Evolutionary conservation across 2,888 invertebrate species (phyloP), one percentile per base, ranked within the genome.

Genomic region (Leucoma salicis): DNA sequence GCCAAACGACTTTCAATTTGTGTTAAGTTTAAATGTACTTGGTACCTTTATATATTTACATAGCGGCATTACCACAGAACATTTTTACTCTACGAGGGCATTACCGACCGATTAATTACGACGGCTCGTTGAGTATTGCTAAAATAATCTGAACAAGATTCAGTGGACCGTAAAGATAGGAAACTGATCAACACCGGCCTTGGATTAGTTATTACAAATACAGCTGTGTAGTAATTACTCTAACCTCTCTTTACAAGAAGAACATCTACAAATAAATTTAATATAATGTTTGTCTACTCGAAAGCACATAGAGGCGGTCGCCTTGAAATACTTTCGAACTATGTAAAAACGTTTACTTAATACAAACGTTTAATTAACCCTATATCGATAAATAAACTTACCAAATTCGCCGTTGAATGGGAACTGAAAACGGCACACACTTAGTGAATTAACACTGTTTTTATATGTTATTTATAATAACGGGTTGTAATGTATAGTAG

Each of bases 281-380:
- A 58, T 57, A 68, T 42, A 41, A 39, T 50, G 50, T 51, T 52
- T 43, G 42, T 50, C 45, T 66, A 66, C 67, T 61, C 57, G 65
- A 74, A 61, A 70, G 62, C 65, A 68, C 66, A 63, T 62, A 74
- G 76, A 73, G 41, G 73, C 83, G 86, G 82, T 86, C 76, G 78
- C 89, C 89, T 89, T 89, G 89, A 82, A 89, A 89, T 86, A 88
- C 89, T 89, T 89, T 89, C 88, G 66, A 86, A 80, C 78, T 75
- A 78, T 74, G 77, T 78, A 78, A 78, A 86, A 84, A 78, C 77
- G 78, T 84, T 82, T 79, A 73, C 77, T 68, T 71, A 53, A 74
- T 74, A 74, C 70, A 70, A 70, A 70, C 66, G 74, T 11, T 78
- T 76, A 74, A 73, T 75, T 71, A 70, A 66, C 63, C 50, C 52